phyloP scores from a whole-genome alignment of 2,888 invertebrate species.

The Gryllus longicercus region DNA sequence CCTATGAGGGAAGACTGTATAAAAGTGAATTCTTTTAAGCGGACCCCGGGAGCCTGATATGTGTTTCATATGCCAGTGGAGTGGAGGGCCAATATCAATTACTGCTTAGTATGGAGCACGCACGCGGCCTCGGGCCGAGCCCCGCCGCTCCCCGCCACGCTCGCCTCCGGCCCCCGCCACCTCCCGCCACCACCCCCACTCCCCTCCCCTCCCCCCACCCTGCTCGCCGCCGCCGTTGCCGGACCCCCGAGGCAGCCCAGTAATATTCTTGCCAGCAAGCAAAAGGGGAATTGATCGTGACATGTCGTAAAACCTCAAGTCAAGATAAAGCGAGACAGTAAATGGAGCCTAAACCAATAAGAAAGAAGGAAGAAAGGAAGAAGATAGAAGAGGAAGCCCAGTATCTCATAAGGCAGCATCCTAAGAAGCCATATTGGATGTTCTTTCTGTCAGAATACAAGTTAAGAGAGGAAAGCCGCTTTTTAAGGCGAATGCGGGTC shows the following conservation, averaged over 20 bases:
- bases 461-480: neutral
- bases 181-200: neutral
- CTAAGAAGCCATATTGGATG: slow-evolving; percentile 1
- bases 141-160: neutral
- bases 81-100: slow-evolving; percentile 29
- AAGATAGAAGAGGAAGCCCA: neutral
- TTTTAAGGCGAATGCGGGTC: neutral
- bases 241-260: slow-evolving; percentile 1
- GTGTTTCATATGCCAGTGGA: slow-evolving; percentile 26
- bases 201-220: neutral
- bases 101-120: slow-evolving; percentile 29
- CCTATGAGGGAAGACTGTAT: slow-evolving; percentile 7
- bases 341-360: slow-evolving; percentile 25
- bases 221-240: neutral
- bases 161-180: neutral
- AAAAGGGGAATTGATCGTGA: slow-evolving; percentile 27
- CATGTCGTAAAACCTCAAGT: slow-evolving; percentile 27
- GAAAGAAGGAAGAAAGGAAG: slow-evolving; percentile 20
- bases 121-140: neutral
- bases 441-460: slow-evolving; percentile 17
- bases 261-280: slow-evolving; percentile 18
- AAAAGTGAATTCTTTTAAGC: slow-evolving; percentile 28
- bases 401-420: neutral
- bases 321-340: slow-evolving; percentile 22
- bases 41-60: neutral